Base-by-base conservation (phyloP, 2,113 vertebrate genomes). In the Chrysochloris asiatica region DNA sequence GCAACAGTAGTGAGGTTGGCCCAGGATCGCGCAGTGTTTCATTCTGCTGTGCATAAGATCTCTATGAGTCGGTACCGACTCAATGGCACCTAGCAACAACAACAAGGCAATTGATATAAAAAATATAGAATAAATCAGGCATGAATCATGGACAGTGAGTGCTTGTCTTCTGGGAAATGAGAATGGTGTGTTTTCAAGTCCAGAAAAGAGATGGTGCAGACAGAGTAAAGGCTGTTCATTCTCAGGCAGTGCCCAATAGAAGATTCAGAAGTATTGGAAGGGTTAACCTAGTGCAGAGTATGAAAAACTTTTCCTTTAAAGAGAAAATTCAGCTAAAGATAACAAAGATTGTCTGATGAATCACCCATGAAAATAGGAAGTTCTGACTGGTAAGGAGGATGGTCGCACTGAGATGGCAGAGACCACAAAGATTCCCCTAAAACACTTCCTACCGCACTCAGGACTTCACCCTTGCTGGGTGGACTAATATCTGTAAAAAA, bases 361-460 rank as follows among this genome's bases (percentile, higher is more conserved):
- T 96, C 90, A 94, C 13, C 21, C 41, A 36, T 88, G 83, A 95
- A 95, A 96, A 94, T 95, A 94, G 96, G 96, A 97, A 96, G 93
- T 80, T 89, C 33, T 88, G 5, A 78, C 77, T 80, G 59, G 33
- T 92, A 77, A 84, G 72, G 78, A 93, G 87, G 83, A 82, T 59
- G 77, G 67, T 83, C 56, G 77, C 77, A 78, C 22, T 41, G 43
- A 92, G 45, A 48, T 79, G 56, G 76, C 56, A 90, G 71, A 86
- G 94, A 76, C 89, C 86, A 87, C 24, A 3, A 54, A 88, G 82
- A 65, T 86, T 33, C 45, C 77, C 16, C 75, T 65, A 54, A 47
- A 82, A 79, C 22, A 43, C 16, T 83, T 16, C 11, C 13, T 21
- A 73, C 47, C 41, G 67, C 78, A 28, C 26, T 17, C 14, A 24